Evolutionary conservation across 2,888 invertebrate genomes (phyloP).

Genomic region (Andrena praecox): DNA sequence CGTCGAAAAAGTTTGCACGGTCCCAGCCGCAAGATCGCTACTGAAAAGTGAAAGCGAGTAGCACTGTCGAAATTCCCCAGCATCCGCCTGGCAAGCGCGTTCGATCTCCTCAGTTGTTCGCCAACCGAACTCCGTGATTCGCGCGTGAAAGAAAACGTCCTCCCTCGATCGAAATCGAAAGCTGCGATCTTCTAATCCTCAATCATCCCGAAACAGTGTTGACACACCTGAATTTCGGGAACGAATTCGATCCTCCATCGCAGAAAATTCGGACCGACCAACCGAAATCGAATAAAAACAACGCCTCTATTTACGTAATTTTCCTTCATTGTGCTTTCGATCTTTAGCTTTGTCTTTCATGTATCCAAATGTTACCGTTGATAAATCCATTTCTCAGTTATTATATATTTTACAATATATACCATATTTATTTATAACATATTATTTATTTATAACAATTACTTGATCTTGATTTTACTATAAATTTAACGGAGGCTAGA

Average conservation of each 20-base stretch:
- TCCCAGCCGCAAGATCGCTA: not conserved
- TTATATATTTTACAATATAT: too few relatives aligned
- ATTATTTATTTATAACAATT: too few relatives aligned
- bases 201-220: not conserved
- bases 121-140: slow-evolving; percentile 5
- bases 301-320: too few relatives aligned
- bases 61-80: slow-evolving; percentile 44
- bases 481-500: not conserved
- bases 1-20: not conserved
- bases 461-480: not conserved
- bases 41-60: slow-evolving; percentile 59
- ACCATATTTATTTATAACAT: too few relatives aligned
- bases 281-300: too few relatives aligned
- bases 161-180: not conserved
- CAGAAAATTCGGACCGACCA: too few relatives aligned
- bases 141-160: not conserved
- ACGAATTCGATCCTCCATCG: too few relatives aligned
- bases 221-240: too few relatives aligned
- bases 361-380: too few relatives aligned
- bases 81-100: slow-evolving; percentile 27
- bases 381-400: too few relatives aligned
- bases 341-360: too few relatives aligned
- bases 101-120: slow-evolving; percentile 22
- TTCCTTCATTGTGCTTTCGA: too few relatives aligned
- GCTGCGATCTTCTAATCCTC: not conserved